phyloP scores from a whole-genome alignment of 1,140 invertebrate species.

The Saccostrea glomerata region DNA sequence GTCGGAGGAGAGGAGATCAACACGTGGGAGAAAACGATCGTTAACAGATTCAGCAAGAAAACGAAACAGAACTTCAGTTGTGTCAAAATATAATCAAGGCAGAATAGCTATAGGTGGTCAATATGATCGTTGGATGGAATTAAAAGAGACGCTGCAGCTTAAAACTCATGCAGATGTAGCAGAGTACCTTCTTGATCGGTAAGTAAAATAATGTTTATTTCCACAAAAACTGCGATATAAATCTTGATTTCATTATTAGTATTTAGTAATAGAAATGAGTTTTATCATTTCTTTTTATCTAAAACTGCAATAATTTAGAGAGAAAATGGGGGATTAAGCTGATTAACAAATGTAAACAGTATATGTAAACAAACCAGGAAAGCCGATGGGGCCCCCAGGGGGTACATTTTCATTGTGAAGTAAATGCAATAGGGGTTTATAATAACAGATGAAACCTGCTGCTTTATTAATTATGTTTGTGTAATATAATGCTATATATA shows the following conservation, averaged over 20 bases:
- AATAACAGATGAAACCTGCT: too few relatives aligned
- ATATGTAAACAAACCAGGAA: not conserved
- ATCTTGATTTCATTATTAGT: not conserved
- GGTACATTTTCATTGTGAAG: not conserved
- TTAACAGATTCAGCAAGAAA: constrained; percentile 35
- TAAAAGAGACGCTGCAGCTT: constrained; percentile 23
- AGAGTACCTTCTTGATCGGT: constrained; percentile 30
- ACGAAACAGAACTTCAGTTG: not conserved
- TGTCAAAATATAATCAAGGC: not conserved
- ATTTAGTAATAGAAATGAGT: not conserved
- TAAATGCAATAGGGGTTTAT: too few relatives aligned
- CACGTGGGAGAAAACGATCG: constrained; percentile 6
- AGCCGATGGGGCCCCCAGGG: not conserved
- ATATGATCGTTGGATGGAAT: constrained; percentile 6
- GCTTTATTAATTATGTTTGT: too few relatives aligned
- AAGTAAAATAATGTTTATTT: not conserved
- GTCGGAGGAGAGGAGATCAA: not conserved
- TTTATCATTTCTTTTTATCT: not conserved
- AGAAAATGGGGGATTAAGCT: not conserved
- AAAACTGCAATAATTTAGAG: not conserved
- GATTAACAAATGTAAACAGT: not conserved
- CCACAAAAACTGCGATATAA: not conserved
- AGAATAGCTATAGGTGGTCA: constrained; percentile 30
- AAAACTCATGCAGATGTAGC: constrained; percentile 18
- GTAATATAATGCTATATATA: too few relatives aligned